These are phyloP conservation scores for Bolborhynchus lineola DNA, from an alignment of 2,113 vertebrate species.

Conservation along the genomic window DNA sequence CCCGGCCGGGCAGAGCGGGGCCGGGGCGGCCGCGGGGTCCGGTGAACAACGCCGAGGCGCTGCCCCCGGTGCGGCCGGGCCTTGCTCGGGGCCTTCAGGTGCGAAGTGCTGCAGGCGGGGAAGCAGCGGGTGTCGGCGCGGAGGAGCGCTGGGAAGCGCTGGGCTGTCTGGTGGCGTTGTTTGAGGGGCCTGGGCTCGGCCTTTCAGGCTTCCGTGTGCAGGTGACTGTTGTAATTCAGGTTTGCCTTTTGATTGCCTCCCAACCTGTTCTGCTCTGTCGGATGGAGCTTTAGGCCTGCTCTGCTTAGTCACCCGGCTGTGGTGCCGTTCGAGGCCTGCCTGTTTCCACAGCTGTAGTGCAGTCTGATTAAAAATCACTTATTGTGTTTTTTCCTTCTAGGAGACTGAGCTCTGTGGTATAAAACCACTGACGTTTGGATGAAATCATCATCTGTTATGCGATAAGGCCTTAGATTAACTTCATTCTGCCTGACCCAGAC, in stretches of 20 bases:
- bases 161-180: neutral
- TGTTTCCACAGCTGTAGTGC: neutral
- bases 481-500: fast-evolving
- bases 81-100: too few relatives aligned
- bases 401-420: neutral
- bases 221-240: neutral
- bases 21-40: too few relatives aligned
- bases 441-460: neutral
- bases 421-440: neutral
- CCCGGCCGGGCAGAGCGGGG: too few relatives aligned
- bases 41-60: neutral
- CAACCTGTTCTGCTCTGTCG: neutral
- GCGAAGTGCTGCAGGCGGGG: neutral
- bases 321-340: neutral
- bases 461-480: neutral
- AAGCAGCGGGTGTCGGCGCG: neutral
- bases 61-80: too few relatives aligned
- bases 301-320: slow-evolving; percentile 18
- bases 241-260: neutral
- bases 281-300: neutral
- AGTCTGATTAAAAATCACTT: neutral
- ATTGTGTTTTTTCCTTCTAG: neutral
- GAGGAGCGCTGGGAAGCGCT: neutral
- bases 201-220: fast-evolving
- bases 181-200: neutral